Evolutionary conservation across 2,113 vertebrate species (phyloP), one percentile per base, ranked within the genome.

Genomic region (Marcusenius ussheri): DNA sequence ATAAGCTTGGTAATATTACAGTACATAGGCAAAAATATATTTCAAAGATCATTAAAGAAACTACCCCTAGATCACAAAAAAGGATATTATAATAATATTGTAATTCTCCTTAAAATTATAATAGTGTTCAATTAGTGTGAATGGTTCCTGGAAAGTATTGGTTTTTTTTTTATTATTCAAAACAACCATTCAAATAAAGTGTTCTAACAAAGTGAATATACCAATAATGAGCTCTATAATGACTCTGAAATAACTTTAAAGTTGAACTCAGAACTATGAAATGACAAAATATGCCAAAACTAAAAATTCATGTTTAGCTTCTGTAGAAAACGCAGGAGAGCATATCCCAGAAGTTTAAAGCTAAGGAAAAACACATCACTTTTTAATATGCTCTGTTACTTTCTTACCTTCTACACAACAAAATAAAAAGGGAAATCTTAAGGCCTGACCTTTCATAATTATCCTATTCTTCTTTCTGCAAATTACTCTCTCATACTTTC

Each of bases 391-490:
- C 5, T 51, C 92, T 87, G 39, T 84, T 87, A 83, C 53, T 94
- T 93, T 92, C 92, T 92, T 93, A 93, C 93, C 93, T 91, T 93
- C 93, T 92, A 92, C 91, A 90, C 93, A 93, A 94, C 93, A 92
- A 89, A 92, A 91, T 91, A 92, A 27, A 74, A 93, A 94, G 90
- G 89, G 91, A 92, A 93, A 92, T 93, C 93, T 92, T 93, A 94
- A 93, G 92, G 95, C 90, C 92, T 95, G 95, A 96, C 95, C 95
- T 96, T 95, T 93, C 93, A 94, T 94, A 94, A 93, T 89, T 90
- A 94, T 92, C 94, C 93, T 96, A 95, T 96, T 96, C 96, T 95
- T 93, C 94, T 95, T 96, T 96, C 95, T 96, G 95, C 94, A 96
- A 96, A 96, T 96, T 96, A 96, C 94, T 95, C 95, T 95, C 94